Base-by-base conservation (phyloP, 23 tunicate genomes). In the Corella eumyota region DNA sequence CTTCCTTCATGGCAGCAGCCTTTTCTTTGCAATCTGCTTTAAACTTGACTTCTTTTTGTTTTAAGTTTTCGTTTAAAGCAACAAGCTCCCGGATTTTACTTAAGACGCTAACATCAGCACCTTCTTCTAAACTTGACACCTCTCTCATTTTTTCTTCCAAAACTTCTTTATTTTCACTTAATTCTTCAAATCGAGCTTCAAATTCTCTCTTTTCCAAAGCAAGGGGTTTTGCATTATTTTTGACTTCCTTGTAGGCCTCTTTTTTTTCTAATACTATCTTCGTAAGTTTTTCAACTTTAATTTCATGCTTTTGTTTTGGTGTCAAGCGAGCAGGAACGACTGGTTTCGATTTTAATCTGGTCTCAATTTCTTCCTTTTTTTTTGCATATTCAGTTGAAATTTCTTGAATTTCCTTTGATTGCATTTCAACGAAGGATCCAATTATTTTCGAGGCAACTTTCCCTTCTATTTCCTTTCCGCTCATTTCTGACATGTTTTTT, bases 391-490 rank as follows among this genome's bases (percentile, higher is more conserved):
- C 60, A 19, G 30, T 78, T 0, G 76, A 68, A 6, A 88, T 73
- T 46, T 88, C 65, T 45, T 88, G 80, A 21, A 88, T 78, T 63
- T 88, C 96, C 4, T 62, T 44, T 1, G 87, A 77, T 60, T 88
- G 96, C 96, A 88, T 88, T 52, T 88, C 96, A 32, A 88, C 85
- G 22, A 88, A 78, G 2, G 96, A 88, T 3, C 96, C 96, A 27
- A 88, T 69, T 6, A 83, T 73, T 62, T 69, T 55, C 9, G 96
- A 50, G 5, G 96, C 85, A 7, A 88, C 23, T 67, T 88, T 88
- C 0, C 96, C 96, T 66, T 88, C 96, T 17, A 73, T 69, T 61
- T 78, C 96, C 50, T 78, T 60, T 4, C 96, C 96, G 58, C 76
- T 72, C 61, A 88, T 88, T 45, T 74, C 96, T 3, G 72, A 64